Conservation (phyloP, 2,888 invertebrate species). For the Brenthis ino region DNA sequence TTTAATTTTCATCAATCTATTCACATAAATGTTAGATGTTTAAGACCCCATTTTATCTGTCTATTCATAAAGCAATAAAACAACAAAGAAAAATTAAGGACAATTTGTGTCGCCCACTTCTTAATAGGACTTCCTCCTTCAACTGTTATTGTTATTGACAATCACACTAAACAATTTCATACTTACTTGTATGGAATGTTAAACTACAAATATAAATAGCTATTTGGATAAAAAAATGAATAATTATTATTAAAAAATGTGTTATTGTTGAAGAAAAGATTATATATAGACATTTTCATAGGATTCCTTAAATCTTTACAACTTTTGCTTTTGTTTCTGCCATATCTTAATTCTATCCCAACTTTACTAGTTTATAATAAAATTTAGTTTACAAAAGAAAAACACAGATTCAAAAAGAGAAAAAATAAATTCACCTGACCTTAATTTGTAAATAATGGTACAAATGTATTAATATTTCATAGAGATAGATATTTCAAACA, state of each 20-base stretch:
- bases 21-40: slow-evolving; percentile 1
- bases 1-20: not conserved
- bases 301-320: no score
- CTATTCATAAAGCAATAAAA: slow-evolving; percentile 51
- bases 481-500: no score
- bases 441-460: no score
- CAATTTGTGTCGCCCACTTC: slow-evolving; percentile 67
- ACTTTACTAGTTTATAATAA: no score
- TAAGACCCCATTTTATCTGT: slow-evolving; percentile 31
- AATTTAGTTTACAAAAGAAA: no score
- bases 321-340: no score
- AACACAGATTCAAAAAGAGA: no score
- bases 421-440: no score
- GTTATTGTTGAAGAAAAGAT: not conserved
- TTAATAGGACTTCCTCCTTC: slow-evolving; percentile 77
- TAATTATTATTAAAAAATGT: no score
- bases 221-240: not conserved
- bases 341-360: no score
- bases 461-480: no score
- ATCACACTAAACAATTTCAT: slow-evolving; percentile 39
- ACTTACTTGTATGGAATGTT: slow-evolving; percentile 26
- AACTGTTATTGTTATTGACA: slow-evolving; percentile 54
- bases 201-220: not conserved
- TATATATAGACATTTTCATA: not conserved
- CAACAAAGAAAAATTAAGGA: slow-evolving; percentile 71